Evolutionary conservation across 1,140 invertebrate species (phyloP).

Genomic region (Drosophila athabasca): DNA sequence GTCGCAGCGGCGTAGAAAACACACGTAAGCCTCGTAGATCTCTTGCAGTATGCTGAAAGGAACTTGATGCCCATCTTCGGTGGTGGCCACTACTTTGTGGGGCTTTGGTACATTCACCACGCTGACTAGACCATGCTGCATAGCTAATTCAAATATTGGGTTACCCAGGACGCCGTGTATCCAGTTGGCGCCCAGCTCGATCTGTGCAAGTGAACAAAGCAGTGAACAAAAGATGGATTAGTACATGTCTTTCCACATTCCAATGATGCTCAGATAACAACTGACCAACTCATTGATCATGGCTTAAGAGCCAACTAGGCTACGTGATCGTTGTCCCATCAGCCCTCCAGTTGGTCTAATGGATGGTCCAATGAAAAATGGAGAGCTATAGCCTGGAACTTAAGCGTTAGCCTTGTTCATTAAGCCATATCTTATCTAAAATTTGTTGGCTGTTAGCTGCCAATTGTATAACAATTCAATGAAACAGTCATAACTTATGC

Average conservation of each 20-base stretch:
- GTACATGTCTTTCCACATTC: neutral
- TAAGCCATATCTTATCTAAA: slow-evolving; percentile 36
- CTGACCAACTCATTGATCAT: neutral
- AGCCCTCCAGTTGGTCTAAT: neutral
- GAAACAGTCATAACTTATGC: neutral
- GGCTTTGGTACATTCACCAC: slow-evolving; percentile 92
- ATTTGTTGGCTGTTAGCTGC: slow-evolving; percentile 5
- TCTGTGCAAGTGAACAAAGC: slow-evolving; percentile 52
- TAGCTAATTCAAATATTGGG: slow-evolving; percentile 93
- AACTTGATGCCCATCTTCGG: slow-evolving; percentile 93
- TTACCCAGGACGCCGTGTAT: slow-evolving; percentile 95
- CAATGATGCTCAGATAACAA: slow-evolving; percentile 30
- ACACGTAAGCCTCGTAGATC: slow-evolving; percentile 95
- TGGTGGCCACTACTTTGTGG: slow-evolving; percentile 93
- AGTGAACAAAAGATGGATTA: slow-evolving; percentile 10
- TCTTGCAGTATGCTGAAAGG: slow-evolving; percentile 92
- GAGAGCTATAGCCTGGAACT: slow-evolving; percentile 15
- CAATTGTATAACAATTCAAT: slow-evolving; percentile 35
- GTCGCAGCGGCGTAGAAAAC: slow-evolving; percentile 93
- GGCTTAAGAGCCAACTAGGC: slow-evolving; percentile 11
- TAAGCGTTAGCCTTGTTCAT: slow-evolving; percentile 12
- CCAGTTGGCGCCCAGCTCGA: slow-evolving; percentile 96
- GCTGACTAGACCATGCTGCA: slow-evolving; percentile 91
- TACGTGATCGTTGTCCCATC: slow-evolving; percentile 59
- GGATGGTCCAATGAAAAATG: slow-evolving; percentile 4